phyloP scores from a whole-genome alignment of 2,888 invertebrate genomes.

The Cheilosia soror region DNA sequence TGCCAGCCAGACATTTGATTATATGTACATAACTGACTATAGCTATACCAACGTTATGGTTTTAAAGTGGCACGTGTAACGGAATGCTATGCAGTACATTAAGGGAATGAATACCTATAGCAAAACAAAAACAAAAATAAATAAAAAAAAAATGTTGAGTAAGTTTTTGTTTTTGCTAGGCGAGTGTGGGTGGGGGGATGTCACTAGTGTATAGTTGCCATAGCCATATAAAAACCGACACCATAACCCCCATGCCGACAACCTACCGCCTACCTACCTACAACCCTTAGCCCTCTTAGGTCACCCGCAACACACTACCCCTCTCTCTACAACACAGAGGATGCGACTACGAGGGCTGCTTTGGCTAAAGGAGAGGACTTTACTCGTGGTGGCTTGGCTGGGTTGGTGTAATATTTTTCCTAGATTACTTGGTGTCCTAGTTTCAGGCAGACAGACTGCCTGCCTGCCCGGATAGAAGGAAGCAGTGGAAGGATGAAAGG shows the following conservation, averaged over 20 bases:
- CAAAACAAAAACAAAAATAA: slow-evolving; percentile 20
- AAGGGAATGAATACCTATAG: slow-evolving; percentile 63
- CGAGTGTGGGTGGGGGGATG: slow-evolving; percentile 31
- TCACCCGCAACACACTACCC: slow-evolving; percentile 51
- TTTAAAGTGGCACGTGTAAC: slow-evolving; percentile 73
- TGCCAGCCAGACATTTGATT: slow-evolving; percentile 69
- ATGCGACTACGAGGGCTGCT: neutral
- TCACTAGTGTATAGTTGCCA: slow-evolving; percentile 35
- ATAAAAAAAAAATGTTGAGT: slow-evolving; percentile 38
- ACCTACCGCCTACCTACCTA: slow-evolving; percentile 1
- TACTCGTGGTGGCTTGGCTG: neutral
- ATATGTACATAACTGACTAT: slow-evolving; percentile 45
- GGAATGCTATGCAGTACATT: slow-evolving; percentile 73
- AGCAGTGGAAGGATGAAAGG: neutral
- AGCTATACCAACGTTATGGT: neutral
- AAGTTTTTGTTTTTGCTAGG: slow-evolving; percentile 35
- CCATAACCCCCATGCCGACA: neutral
- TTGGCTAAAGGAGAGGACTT: neutral
- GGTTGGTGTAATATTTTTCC: slow-evolving; percentile 67
- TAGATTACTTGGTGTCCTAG: slow-evolving; percentile 74
- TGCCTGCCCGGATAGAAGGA: slow-evolving; percentile 13
- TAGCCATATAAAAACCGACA: slow-evolving; percentile 4
- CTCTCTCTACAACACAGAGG: neutral
- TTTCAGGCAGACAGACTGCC: slow-evolving; percentile 64
- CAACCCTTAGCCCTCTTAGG: slow-evolving; percentile 56